Conservation (phyloP, 2,888 invertebrate genomes). For the Pyrgus malvae region DNA sequence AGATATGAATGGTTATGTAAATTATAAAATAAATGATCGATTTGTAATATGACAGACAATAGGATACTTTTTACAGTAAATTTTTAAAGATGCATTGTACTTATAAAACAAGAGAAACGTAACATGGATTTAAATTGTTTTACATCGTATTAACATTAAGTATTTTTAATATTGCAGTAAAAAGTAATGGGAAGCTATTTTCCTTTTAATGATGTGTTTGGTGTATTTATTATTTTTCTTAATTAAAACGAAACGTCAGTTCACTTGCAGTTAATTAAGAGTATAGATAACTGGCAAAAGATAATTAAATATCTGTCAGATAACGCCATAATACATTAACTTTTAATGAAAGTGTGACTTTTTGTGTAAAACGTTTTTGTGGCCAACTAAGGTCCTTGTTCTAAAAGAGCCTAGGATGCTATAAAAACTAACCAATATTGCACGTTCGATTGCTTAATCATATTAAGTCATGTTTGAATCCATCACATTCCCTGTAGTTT, state of each 20-base stretch:
- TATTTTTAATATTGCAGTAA: slow-evolving; percentile 11
- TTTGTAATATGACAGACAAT: no score
- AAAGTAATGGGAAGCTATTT: slow-evolving; percentile 13
- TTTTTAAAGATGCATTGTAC: no score
- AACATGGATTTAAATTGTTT: slow-evolving; percentile 3
- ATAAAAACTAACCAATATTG: no score
- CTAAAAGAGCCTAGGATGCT: background rate
- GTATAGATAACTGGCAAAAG: slow-evolving; percentile 21
- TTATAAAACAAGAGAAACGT: background rate
- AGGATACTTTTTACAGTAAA: no score
- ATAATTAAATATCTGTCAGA: slow-evolving; percentile 28
- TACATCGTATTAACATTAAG: background rate
- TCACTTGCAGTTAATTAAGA: slow-evolving; percentile 26
- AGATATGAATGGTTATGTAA: no score
- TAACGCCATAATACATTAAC: slow-evolving; percentile 27
- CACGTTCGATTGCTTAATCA: no score
- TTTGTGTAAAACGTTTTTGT: slow-evolving; percentile 15
- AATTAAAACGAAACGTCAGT: slow-evolving; percentile 26
- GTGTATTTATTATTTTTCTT: slow-evolving; percentile 24
- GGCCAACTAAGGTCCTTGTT: background rate
- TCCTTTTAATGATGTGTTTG: slow-evolving; percentile 21
- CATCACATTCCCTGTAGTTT: no score
- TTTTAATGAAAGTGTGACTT: slow-evolving; percentile 23
- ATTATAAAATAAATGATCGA: no score
- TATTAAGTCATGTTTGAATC: no score